Percentiles rank a stretch among this genome's conserved stretches.
phyloP scores from a whole-genome alignment of 2,797 vertebrate species.

The Pampus argenteus region DNA sequence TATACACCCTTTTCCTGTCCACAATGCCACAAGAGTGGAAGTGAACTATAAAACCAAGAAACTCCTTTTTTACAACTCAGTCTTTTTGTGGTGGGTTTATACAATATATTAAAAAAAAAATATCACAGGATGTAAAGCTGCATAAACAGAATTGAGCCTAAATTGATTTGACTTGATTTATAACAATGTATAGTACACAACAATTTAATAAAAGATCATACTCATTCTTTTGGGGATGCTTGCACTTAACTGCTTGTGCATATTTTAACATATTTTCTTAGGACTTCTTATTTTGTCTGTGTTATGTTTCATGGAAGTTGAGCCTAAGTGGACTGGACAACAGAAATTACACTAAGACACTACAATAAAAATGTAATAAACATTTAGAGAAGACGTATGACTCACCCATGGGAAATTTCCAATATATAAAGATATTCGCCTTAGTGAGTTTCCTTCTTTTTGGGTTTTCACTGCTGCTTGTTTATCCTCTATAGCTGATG shows the following conservation, averaged over 20 bases:
- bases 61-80: too few species aligned
- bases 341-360: background rate
- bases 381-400: constrained; percentile 5
- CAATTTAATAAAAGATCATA: too few species aligned
- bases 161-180: background rate
- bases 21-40: background rate
- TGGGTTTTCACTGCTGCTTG: constrained; percentile 82
- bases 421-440: constrained; percentile 88
- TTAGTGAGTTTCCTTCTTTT: constrained; percentile 77
- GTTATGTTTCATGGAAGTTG: background rate
- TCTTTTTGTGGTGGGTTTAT: too few species aligned
- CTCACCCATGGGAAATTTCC: constrained; percentile 97
- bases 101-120: too few species aligned
- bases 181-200: background rate
- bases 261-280: too few species aligned
- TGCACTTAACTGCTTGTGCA: too few species aligned
- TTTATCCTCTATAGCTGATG: constrained; percentile 75
- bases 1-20: background rate
- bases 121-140: background rate
- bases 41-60: background rate
- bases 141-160: too few species aligned
- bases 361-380: background rate
- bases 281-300: too few species aligned
- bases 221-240: too few species aligned
- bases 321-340: background rate